A percentile compares a stretch with the other conserved stretches of the same genome.
Conservation (phyloP, 2,888 invertebrate species). For the Lampropteryx suffumata region DNA sequence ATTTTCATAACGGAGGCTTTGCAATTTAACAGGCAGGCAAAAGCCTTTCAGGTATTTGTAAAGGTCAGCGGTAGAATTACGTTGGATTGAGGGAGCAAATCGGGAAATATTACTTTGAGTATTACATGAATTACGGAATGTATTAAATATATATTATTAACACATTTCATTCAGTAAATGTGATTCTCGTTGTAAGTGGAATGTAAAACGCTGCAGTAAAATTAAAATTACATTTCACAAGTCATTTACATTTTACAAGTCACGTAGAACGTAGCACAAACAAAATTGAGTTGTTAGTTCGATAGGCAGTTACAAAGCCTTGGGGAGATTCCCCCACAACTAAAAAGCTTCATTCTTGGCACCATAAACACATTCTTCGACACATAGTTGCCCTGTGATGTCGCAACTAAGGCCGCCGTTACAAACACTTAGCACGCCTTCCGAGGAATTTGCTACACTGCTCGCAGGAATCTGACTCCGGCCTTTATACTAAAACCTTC, state of each 20-base stretch:
- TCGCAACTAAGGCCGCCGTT: slow-evolving; percentile 68
- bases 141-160: too few relatives aligned
- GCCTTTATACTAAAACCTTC: slow-evolving; percentile 51
- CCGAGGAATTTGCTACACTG: slow-evolving; percentile 67
- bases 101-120: slow-evolving; percentile 25
- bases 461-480: slow-evolving; percentile 63
- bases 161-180: too few relatives aligned
- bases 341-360: slow-evolving; percentile 78
- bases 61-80: slow-evolving; percentile 44
- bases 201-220: too few relatives aligned
- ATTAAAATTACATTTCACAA: too few relatives aligned
- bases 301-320: slow-evolving; percentile 40
- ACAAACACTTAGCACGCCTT: slow-evolving; percentile 64
- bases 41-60: slow-evolving; percentile 45
- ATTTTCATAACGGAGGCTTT: slow-evolving; percentile 62
- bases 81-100: slow-evolving; percentile 37
- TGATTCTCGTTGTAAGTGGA: too few relatives aligned
- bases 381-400: slow-evolving; percentile 76
- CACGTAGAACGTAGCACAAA: slow-evolving; percentile 13
- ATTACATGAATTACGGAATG: slow-evolving; percentile 4
- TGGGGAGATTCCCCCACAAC: slow-evolving; percentile 42
- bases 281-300: slow-evolving; percentile 43
- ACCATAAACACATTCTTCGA: slow-evolving; percentile 80
- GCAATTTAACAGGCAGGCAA: slow-evolving; percentile 51
- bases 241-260: background rate